phyloP scores from a whole-genome alignment of 2,888 invertebrate species.

The Antheraea yamamai region DNA sequence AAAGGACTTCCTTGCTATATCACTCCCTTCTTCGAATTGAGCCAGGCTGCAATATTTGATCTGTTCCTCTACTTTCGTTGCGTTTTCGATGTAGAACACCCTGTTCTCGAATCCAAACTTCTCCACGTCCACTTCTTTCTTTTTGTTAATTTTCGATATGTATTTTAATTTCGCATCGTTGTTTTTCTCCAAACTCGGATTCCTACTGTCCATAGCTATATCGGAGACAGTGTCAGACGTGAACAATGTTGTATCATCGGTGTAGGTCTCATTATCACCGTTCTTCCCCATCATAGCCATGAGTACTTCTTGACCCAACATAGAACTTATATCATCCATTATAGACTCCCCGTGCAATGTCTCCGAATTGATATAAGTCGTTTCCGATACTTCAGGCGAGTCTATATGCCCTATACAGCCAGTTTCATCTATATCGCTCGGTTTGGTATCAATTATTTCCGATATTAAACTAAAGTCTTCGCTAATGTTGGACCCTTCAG shows the following conservation, averaged over 20 bases:
- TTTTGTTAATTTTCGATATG: slow-evolving; percentile 67
- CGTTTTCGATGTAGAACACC: slow-evolving; percentile 84
- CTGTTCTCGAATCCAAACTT: slow-evolving; percentile 88
- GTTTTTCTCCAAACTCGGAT: slow-evolving; percentile 81
- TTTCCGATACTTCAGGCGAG: slow-evolving; percentile 91
- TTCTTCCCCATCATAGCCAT: slow-evolving; percentile 85
- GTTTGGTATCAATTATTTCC: slow-evolving; percentile 83
- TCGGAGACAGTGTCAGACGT: slow-evolving; percentile 81
- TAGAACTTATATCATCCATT: slow-evolving; percentile 90
- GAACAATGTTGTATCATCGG: slow-evolving; percentile 87
- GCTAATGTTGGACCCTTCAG: slow-evolving; percentile 85
- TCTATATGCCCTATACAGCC: slow-evolving; percentile 89
- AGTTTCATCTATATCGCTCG: slow-evolving; percentile 67
- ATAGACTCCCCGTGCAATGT: slow-evolving; percentile 89
- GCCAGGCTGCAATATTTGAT: slow-evolving; percentile 90
- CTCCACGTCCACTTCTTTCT: slow-evolving; percentile 71
- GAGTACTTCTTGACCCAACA: slow-evolving; percentile 86
- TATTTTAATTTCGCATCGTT: slow-evolving; percentile 83
- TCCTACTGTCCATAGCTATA: slow-evolving; percentile 76
- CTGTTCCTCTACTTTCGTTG: slow-evolving; percentile 79
- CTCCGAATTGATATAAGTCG: slow-evolving; percentile 86
- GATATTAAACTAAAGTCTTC: slow-evolving; percentile 88
- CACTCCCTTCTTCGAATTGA: slow-evolving; percentile 91
- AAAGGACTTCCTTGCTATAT: slow-evolving; percentile 90
- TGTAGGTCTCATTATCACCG: slow-evolving; percentile 85